A percentile compares a stretch with the other conserved stretches of the same genome.
Conservation (phyloP, 2,888 invertebrate species). For the Eupithecia subfuscata region DNA sequence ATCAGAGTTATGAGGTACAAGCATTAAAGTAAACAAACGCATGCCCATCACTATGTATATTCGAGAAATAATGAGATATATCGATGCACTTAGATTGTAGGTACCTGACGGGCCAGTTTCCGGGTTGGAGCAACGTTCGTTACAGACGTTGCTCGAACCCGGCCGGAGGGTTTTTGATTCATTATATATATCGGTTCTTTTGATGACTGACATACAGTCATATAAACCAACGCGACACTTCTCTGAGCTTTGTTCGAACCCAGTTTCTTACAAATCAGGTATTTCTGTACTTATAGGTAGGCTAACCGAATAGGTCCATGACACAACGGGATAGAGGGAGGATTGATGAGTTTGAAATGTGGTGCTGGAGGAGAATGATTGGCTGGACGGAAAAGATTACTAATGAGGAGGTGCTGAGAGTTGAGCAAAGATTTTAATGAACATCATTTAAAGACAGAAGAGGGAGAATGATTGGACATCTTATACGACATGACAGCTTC, state of each 20-base stretch:
- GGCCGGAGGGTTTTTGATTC: neutral
- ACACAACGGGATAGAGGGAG: no score
- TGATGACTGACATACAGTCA: neutral
- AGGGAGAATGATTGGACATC: no score
- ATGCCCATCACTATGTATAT: neutral
- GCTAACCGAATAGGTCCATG: neutral
- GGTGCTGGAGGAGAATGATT: no score
- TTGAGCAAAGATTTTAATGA: neutral
- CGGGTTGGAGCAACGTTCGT: neutral
- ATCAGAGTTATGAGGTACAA: neutral
- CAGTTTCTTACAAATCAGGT: neutral
- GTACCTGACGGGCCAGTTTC: neutral
- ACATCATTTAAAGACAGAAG: no score
- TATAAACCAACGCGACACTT: constrained; percentile 1
- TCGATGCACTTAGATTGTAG: neutral
- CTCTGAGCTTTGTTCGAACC: neutral
- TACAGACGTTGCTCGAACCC: no score
- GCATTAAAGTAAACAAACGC: neutral
- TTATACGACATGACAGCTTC: no score
- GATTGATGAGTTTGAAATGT: no score
- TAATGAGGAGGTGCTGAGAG: neutral
- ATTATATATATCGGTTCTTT: neutral
- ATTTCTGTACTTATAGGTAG: neutral
- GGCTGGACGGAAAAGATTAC: no score
- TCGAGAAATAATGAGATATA: neutral